These are phyloP conservation scores for Augochlorella aurata DNA, from an alignment of 2,888 invertebrate species.

Conservation along the genomic window DNA sequence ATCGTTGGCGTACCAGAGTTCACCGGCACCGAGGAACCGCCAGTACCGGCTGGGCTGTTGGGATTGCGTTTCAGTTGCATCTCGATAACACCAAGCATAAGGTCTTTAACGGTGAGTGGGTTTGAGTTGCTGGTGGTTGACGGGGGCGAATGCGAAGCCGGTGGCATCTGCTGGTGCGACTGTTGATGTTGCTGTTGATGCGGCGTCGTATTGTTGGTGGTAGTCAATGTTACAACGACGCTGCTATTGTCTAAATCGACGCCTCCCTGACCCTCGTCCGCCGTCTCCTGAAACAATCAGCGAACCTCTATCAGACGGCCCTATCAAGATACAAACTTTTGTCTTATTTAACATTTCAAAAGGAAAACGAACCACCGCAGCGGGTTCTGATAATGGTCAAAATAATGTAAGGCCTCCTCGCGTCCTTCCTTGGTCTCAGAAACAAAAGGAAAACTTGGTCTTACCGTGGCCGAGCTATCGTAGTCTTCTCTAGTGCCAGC, in stretches of 20 bases:
- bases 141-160: conserved; percentile 73
- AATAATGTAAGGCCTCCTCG: neutral
- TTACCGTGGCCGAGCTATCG: conserved; percentile 84
- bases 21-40: conserved; percentile 76
- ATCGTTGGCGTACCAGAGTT: conserved; percentile 84
- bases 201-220: conserved; percentile 67
- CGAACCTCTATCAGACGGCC: conserved; percentile 81
- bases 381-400: neutral
- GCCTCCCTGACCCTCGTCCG: conserved; percentile 90
- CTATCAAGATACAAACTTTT: conserved; percentile 71
- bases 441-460: conserved; percentile 51
- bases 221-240: conserved; percentile 73
- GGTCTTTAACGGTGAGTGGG: conserved; percentile 90
- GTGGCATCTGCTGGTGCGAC: conserved; percentile 75
- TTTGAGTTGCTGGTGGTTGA: conserved; percentile 81
- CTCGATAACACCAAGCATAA: conserved; percentile 92
- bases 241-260: conserved; percentile 79
- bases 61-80: conserved; percentile 87
- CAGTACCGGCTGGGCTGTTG: conserved; percentile 82
- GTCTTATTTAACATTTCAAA: conserved; percentile 23
- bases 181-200: conserved; percentile 81
- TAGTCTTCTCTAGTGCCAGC: conserved; percentile 82
- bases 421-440: neutral
- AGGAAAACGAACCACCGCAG: conserved; percentile 16
- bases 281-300: conserved; percentile 86